Base-by-base conservation (phyloP, 2,797 vertebrate genomes). In the Pangasius djambal region DNA sequence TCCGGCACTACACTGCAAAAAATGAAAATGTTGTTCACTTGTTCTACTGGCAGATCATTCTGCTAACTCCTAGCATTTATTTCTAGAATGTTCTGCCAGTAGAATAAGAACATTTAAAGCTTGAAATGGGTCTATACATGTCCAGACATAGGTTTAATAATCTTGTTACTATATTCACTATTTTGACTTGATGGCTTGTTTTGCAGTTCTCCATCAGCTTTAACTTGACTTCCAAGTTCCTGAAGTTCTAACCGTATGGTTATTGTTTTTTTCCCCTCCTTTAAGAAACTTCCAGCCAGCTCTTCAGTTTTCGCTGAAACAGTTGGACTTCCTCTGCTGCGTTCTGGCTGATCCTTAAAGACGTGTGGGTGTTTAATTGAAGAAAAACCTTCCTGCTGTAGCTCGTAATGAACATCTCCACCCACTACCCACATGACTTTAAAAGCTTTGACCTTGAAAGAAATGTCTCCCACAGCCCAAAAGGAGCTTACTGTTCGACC, bases 261-360 rank as follows among this genome's bases (percentile, higher is more conserved):
- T 78, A 0, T n/a, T 28, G 48, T 22, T 50, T 85, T 44, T 44
- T 85, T 31, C 28, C 28, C 20, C 28, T 88, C 22, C 50, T 18
- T 44, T 3, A n/a, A 75, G 31, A 77, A 65, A 50, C 67, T 7
- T 1, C 20, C 25, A 25, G 31, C 20, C 3, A 15, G 28, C 31
- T 70, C 20, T 40, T 70, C 6, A 13, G 16, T 40, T 52, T 70
- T 63, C 90, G 83, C 85, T 88, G 86, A 87, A 70, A 87, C 88
- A 86, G 75, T 63, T 82, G 82, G 86, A 44, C 37, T 69, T 89
- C 87, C 40, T 88, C 74, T 31, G 48, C 25, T 79, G n/a, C 7
- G 0, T 52, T n/a, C 52, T 59, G 31, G 55, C 18, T 55, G 78
- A 12, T 25, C 78, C 10, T 61, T 61, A 82, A 61, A 82, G 34